These are phyloP conservation scores for Craterocephalus amniculus DNA, from an alignment of 2,797 vertebrate genomes.

Conservation along the genomic window DNA sequence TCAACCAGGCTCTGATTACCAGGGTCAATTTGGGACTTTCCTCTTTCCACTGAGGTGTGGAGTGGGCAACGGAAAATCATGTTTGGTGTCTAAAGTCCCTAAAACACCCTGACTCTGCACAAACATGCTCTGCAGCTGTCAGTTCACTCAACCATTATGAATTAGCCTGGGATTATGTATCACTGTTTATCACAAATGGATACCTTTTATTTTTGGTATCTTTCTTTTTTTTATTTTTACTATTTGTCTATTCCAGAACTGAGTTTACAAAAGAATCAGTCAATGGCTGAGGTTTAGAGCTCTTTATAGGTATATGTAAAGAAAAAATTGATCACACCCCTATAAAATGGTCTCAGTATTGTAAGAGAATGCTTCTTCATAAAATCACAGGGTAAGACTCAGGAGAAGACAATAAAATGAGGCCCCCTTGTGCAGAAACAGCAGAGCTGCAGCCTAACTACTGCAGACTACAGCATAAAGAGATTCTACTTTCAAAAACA, in stretches of 20 bases:
- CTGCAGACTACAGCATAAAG: background rate
- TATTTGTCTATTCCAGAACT: slow-evolving; percentile 9
- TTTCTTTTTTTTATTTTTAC: background rate
- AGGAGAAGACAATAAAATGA: slow-evolving; percentile 18
- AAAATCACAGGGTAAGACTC: background rate
- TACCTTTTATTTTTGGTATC: background rate
- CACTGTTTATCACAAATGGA: slow-evolving; percentile 18
- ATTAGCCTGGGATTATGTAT: slow-evolving; percentile 17
- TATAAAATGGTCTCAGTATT: background rate
- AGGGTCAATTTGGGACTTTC: slow-evolving; percentile 88
- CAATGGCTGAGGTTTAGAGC: background rate
- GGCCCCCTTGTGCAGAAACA: slow-evolving; percentile 50
- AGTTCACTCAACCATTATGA: slow-evolving; percentile 53
- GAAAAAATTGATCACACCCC: background rate
- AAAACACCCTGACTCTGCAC: slow-evolving; percentile 71
- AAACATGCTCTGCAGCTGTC: slow-evolving; percentile 67
- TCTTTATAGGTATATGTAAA: background rate
- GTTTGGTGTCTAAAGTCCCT: slow-evolving; percentile 81
- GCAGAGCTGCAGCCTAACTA: slow-evolving; percentile 15
- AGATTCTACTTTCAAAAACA: background rate
- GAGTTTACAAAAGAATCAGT: slow-evolving; percentile 1
- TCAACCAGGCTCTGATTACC: slow-evolving; percentile 69
- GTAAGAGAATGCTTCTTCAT: background rate
- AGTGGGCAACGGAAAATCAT: slow-evolving; percentile 72
- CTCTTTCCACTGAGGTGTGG: slow-evolving; percentile 70